phyloP scores from a whole-genome alignment of 2,113 vertebrate species.

The Passerina amoena region DNA sequence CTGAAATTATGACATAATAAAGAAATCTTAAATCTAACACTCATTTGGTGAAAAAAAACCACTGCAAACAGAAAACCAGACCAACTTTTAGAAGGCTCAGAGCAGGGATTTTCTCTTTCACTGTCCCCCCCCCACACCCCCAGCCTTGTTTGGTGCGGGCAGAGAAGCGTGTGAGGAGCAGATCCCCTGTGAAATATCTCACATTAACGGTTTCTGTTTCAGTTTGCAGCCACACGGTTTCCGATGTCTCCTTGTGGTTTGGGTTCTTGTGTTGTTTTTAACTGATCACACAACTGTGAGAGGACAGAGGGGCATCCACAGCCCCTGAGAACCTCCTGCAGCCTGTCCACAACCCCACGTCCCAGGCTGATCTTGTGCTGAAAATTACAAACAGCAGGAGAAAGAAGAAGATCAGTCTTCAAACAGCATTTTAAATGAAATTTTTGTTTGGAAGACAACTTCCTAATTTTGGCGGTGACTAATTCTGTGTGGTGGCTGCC shows the following conservation, averaged over 20 bases:
- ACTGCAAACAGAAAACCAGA: rapidly evolving
- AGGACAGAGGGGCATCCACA: not conserved
- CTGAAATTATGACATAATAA: not conserved
- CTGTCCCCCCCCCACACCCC: not conserved
- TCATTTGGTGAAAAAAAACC: not conserved
- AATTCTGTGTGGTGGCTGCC: not conserved
- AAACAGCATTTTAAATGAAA: not conserved
- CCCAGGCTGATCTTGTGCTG: not conserved
- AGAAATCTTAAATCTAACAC: not conserved
- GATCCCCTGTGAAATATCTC: not conserved
- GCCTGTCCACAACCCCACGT: rapidly evolving
- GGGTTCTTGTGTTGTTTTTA: not conserved
- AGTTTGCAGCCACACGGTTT: not conserved
- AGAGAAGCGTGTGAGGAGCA: not conserved
- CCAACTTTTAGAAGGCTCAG: not conserved
- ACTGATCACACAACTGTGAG: not conserved
- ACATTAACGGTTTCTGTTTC: slow-evolving; percentile 6
- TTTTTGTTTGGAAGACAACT: not conserved
- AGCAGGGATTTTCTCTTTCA: rapidly evolving
- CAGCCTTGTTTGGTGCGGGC: rapidly evolving
- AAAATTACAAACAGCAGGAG: not conserved
- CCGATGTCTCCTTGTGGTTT: not conserved
- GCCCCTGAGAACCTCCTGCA: not conserved
- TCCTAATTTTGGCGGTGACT: not conserved
- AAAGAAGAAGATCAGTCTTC: not conserved